Evolutionary conservation across 2,888 invertebrate genomes (phyloP), one percentile per base, ranked within the genome.

Genomic region (Candidula unifasciata): DNA sequence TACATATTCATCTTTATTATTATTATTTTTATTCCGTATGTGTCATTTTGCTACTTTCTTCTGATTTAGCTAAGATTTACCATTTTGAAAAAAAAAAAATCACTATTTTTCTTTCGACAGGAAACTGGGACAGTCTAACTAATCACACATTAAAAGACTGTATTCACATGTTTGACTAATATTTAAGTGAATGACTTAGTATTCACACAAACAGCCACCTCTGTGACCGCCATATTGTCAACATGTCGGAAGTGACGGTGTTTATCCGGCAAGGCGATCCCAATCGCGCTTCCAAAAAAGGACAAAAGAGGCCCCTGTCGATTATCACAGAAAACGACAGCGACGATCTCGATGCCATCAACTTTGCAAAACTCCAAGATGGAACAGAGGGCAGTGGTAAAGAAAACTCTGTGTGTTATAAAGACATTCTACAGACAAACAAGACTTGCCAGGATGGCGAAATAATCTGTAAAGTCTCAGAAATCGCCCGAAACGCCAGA

Each of bases 281-380:
- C 27, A 52, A 6, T 24, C 73, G 73, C 52, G n/a, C 52, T 52
- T 74, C 52, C n/a, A 74, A 71, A 24, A 35, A 24, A 52, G 24
- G 18, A 74, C 33, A 69, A 5, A 74, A 74, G 52, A 44, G 73
- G 2, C 52, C 73, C 13, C 21, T 74, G 30, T 74, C 74, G 27
- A 74, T 74, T 54, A 74, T 74, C 18, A 74, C 54, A 0, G 74
- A 74, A 54, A 54, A 74, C 21, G 74, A 74, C 21, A 74, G 74
- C 52, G 74, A 74, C 54, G 74, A 74, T 57, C 24, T 30, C 27
- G 74, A 74, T 0, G 33, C 27, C 8, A 27, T 54, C 52, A 30
- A 54, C 18, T 54, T 30, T 57, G 2, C 30, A 21, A 74, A 30
- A 74, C 30, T 18, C 18, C 52, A 74, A 2, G 18, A 30, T 54